Evolutionary conservation across 2,113 vertebrate genomes (phyloP).

Genomic region (Merops nubicus): DNA sequence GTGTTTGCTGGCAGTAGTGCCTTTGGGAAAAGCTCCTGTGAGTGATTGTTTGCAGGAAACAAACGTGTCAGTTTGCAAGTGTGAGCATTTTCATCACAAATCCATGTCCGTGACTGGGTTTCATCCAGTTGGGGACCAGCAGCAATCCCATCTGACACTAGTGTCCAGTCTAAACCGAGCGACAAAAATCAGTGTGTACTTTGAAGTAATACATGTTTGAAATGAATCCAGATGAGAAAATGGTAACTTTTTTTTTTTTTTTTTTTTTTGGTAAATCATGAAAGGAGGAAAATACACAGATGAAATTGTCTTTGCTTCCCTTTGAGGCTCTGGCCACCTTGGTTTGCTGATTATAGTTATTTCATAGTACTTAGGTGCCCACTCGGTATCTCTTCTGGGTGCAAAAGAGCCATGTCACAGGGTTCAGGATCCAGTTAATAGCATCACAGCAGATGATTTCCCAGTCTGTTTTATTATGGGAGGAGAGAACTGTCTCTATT

Average conservation of each 20-base stretch:
- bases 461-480: neutral
- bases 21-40: neutral
- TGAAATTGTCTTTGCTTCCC: neutral
- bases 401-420: neutral
- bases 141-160: neutral
- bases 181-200: neutral
- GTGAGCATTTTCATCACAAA: neutral
- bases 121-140: neutral
- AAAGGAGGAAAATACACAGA: neutral
- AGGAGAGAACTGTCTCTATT: neutral
- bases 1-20: neutral
- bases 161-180: neutral
- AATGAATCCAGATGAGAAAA: neutral
- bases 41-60: neutral
- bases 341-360: neutral
- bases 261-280: neutral
- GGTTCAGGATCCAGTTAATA: neutral
- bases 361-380: neutral
- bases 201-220: neutral
- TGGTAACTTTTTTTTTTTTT: no score
- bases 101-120: neutral
- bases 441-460: neutral
- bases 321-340: neutral
- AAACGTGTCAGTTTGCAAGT: neutral
- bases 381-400: neutral